Conservation (phyloP, 1,140 invertebrate species). For the Venturia canescens region DNA sequence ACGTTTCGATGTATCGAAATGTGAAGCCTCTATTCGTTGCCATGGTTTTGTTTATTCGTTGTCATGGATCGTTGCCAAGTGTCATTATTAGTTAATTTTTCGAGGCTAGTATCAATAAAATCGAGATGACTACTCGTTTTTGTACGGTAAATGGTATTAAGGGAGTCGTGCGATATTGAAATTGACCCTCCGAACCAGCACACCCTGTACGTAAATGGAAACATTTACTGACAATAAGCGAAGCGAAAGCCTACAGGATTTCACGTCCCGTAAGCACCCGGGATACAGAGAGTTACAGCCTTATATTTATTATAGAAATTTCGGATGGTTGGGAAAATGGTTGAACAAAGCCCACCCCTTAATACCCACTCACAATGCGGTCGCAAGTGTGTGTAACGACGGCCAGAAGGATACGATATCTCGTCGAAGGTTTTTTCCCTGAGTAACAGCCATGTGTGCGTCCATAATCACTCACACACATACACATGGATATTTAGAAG, state of each 20-base stretch:
- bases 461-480: constrained; percentile 11
- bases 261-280: background rate
- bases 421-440: background rate
- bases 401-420: constrained; percentile 13
- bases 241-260: background rate
- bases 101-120: no score
- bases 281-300: background rate
- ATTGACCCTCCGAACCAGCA: no score
- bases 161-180: no score
- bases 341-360: background rate
- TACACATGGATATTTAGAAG: background rate
- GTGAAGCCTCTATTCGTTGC: no score
- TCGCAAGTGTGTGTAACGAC: constrained; percentile 28
- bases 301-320: background rate
- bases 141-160: no score
- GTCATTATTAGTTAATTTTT: no score
- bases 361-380: constrained; percentile 2
- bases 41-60: no score
- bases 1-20: no score
- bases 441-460: background rate
- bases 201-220: no score
- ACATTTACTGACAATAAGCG: no score
- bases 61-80: no score
- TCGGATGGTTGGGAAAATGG: background rate
- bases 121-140: no score